A percentile compares a stretch with the other conserved stretches of the same genome.
Evolutionary conservation across 2,113 vertebrate species (phyloP).

Genomic region (Nyctibius bracteatus): DNA sequence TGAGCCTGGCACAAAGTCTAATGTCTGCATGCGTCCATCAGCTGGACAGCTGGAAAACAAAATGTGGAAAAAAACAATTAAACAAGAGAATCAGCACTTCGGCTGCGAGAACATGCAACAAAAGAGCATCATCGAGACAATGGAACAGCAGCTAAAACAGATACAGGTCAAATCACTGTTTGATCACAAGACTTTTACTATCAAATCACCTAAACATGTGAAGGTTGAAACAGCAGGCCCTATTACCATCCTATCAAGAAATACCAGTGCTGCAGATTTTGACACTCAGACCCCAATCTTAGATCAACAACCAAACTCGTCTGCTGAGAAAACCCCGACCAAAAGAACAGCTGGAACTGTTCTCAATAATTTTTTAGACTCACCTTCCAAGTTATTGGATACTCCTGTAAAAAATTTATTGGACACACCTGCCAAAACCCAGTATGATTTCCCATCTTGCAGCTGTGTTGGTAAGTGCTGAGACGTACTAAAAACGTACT

Average conservation of each 20-base stretch:
- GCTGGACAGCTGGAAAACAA: slow-evolving; percentile 67
- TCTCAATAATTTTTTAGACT: slow-evolving; percentile 90
- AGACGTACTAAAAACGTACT: background rate
- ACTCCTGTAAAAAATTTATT: slow-evolving; percentile 86
- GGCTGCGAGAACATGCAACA: slow-evolving; percentile 73
- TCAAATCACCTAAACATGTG: slow-evolving; percentile 85
- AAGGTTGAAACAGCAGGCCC: slow-evolving; percentile 90
- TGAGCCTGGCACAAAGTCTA: slow-evolving; percentile 78
- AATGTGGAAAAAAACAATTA: slow-evolving; percentile 75
- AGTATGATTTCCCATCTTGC: slow-evolving; percentile 95
- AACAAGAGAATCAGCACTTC: slow-evolving; percentile 81
- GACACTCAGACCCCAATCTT: slow-evolving; percentile 48
- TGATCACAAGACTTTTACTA: slow-evolving; percentile 84
- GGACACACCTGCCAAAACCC: slow-evolving; percentile 93
- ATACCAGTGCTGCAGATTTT: slow-evolving; percentile 72
- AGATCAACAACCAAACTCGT: slow-evolving; percentile 63
- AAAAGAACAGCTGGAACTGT: slow-evolving; percentile 86
- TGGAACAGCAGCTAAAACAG: slow-evolving; percentile 92
- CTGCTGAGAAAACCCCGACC: slow-evolving; percentile 82
- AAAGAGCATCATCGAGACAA: slow-evolving; percentile 89
- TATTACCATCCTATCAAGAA: slow-evolving; percentile 83
- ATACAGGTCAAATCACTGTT: slow-evolving; percentile 88
- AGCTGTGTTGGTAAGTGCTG: slow-evolving; percentile 92
- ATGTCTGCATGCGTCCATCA: slow-evolving; percentile 64
- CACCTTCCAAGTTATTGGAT: slow-evolving; percentile 87